Percentiles rank a stretch among this genome's conserved stretches.
phyloP scores from a whole-genome alignment of 2,888 invertebrate species.

The Glyphotaelius pellucidus region DNA sequence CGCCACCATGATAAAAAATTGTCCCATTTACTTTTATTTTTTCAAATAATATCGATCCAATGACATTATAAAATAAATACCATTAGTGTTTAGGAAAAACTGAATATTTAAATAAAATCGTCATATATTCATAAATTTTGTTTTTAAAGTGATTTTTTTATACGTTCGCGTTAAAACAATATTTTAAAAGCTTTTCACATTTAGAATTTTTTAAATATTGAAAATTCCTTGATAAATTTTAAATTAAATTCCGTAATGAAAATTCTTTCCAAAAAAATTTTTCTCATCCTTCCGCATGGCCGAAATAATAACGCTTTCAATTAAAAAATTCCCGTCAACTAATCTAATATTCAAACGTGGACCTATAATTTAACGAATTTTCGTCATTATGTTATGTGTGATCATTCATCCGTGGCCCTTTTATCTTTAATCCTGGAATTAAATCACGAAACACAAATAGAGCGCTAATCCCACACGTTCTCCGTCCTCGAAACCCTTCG shows the following conservation, averaged over 20 bases:
- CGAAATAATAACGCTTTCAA: neutral
- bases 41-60: no score
- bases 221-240: neutral
- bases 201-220: neutral
- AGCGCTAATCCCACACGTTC: slow-evolving; percentile 35
- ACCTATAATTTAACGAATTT: slow-evolving; percentile 8
- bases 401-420: neutral
- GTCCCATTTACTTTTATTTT: neutral
- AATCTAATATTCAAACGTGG: neutral
- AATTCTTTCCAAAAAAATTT: neutral
- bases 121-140: neutral
- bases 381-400: neutral
- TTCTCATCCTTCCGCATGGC: neutral
- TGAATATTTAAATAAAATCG: neutral
- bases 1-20: neutral
- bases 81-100: neutral
- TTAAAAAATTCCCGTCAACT: neutral
- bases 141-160: neutral
- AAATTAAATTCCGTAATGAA: neutral
- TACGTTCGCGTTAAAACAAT: neutral
- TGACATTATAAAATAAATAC: no score
- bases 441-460: slow-evolving; percentile 38
- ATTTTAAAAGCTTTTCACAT: neutral
- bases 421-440: neutral
- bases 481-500: neutral